Percentiles rank a stretch among this genome's conserved stretches.
Evolutionary conservation across 2,113 vertebrate genomes (phyloP).

Genomic region (Saimiri boliviensis): DNA sequence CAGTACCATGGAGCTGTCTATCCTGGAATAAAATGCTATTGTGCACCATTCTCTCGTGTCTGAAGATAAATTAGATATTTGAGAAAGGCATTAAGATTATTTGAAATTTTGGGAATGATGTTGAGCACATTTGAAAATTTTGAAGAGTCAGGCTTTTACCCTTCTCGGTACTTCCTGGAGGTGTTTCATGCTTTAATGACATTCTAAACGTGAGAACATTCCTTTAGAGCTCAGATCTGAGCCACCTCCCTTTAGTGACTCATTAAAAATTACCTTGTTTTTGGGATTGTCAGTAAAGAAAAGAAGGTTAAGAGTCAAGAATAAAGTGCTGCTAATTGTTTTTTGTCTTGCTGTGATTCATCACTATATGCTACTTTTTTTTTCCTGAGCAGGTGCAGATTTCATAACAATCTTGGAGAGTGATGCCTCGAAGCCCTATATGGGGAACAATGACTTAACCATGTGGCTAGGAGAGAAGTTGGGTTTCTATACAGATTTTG

Average conservation of each 20-base stretch:
- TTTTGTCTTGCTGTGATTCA: background rate
- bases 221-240: background rate
- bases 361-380: background rate
- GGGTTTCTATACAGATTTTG: constrained; percentile 87
- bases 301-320: background rate
- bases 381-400: constrained; percentile 79
- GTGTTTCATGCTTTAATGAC: background rate
- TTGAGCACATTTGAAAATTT: constrained; percentile 42
- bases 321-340: background rate
- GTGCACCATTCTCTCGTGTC: background rate
- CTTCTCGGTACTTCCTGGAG: background rate
- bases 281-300: background rate
- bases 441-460: constrained; percentile 85
- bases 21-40: background rate
- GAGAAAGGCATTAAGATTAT: background rate
- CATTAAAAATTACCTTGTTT: background rate
- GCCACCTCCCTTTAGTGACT: background rate
- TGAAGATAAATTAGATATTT: background rate
- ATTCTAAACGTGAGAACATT: background rate
- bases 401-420: constrained; percentile 87
- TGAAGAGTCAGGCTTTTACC: background rate
- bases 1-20: background rate
- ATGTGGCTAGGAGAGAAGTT: constrained; percentile 85
- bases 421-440: constrained; percentile 84
- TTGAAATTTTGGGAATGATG: constrained; percentile 4